Conservation (phyloP, 2,797 vertebrate genomes). For the Sebastes trivittatus region DNA sequence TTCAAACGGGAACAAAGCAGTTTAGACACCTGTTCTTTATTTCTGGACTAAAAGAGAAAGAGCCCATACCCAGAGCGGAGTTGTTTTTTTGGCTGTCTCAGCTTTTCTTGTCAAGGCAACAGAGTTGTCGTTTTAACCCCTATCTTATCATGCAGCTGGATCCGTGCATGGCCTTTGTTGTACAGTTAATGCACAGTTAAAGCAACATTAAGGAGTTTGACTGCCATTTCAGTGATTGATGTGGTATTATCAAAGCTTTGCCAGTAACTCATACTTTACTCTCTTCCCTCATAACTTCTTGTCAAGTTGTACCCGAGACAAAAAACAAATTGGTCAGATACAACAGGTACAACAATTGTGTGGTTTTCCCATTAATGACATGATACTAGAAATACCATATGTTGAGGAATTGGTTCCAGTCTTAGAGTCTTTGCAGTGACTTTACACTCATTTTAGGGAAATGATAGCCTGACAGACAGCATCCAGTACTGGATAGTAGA, state of each 20-base stretch:
- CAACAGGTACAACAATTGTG: neutral
- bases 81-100: constrained; percentile 4
- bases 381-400: neutral
- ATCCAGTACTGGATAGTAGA: neutral
- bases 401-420: neutral
- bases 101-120: constrained; percentile 22
- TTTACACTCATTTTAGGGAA: neutral
- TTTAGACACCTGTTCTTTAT: constrained; percentile 59
- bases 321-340: constrained; percentile 6
- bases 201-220: constrained; percentile 6
- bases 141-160: constrained; percentile 44
- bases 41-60: constrained; percentile 10
- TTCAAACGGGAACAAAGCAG: constrained; percentile 28
- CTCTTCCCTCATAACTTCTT: neutral
- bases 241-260: constrained; percentile 62
- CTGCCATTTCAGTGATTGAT: constrained; percentile 41
- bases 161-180: constrained; percentile 38
- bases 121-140: constrained; percentile 42
- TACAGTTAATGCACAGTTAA: constrained; percentile 21
- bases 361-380: neutral
- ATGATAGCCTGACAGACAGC: neutral
- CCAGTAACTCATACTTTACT: constrained; percentile 6
- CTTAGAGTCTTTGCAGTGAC: neutral
- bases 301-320: neutral
- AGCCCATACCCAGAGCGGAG: neutral